Evolutionary conservation across 2,113 vertebrate species (phyloP).

Genomic region (Muntiacus muntjak): DNA sequence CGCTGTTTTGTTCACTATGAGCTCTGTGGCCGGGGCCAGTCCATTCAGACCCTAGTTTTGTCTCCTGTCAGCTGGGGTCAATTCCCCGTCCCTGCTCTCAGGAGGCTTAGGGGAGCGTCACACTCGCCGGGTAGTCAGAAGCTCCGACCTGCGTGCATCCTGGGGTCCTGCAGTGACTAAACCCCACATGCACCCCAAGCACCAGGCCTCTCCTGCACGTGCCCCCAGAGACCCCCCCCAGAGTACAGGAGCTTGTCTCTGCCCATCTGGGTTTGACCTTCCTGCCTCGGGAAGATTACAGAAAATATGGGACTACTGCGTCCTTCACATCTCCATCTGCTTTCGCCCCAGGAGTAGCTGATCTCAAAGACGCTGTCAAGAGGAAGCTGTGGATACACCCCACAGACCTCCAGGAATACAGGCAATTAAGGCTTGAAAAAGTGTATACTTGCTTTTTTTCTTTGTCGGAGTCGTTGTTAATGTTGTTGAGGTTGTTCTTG

Average conservation of each 20-base stretch:
- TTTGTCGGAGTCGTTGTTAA: accelerated
- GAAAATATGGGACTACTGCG: no score
- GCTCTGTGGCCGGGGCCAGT: not conserved
- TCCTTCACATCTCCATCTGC: not conserved
- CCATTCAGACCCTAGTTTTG: not conserved
- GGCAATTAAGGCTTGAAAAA: not conserved
- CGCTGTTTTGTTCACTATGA: accelerated
- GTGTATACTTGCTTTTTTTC: not conserved
- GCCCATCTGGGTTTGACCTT: not conserved
- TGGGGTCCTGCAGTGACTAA: not conserved
- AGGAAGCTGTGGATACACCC: not conserved
- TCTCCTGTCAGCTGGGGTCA: accelerated
- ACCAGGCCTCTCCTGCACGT: accelerated
- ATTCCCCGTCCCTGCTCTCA: not conserved
- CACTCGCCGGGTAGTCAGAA: accelerated
- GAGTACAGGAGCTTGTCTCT: not conserved
- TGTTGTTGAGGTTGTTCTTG: not conserved
- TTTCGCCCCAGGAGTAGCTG: not conserved
- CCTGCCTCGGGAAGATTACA: accelerated
- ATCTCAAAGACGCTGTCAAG: no score
- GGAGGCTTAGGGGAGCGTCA: not conserved
- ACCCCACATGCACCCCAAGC: not conserved
- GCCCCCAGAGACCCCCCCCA: not conserved
- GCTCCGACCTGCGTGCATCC: not conserved
- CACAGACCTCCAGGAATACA: not conserved